Evolutionary conservation across 2,888 invertebrate species (phyloP).

Genomic region (Melieria picta): DNA sequence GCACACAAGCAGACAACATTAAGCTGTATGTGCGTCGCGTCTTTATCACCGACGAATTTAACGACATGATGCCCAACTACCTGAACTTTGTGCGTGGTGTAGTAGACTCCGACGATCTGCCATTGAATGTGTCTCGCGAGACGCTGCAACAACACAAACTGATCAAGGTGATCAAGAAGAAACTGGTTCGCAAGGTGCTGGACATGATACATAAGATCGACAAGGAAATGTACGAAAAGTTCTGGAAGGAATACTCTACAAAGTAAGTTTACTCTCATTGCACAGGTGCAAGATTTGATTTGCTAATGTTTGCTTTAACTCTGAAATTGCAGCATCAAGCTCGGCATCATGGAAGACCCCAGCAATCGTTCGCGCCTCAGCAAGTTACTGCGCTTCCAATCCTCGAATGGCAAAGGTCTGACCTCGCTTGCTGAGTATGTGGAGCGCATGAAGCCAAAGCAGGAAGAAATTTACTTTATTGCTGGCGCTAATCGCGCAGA

Average conservation of each 20-base stretch:
- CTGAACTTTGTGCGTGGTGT: constrained; percentile 95
- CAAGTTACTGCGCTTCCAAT: constrained; percentile 91
- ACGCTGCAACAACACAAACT: constrained; percentile 98
- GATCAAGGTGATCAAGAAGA: constrained; percentile 99
- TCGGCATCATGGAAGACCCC: constrained; percentile 98
- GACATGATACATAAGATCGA: constrained; percentile 98
- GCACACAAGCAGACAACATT: constrained; percentile 92
- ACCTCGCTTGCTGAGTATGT: constrained; percentile 91
- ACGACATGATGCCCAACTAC: constrained; percentile 99
- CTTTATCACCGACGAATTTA: constrained; percentile 99
- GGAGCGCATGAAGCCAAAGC: constrained; percentile 92
- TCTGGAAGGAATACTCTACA: constrained; percentile 99
- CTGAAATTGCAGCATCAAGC: constrained; percentile 75
- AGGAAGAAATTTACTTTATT: constrained; percentile 95
- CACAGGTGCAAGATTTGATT: background rate
- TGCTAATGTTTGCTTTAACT: background rate
- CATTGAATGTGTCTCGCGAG: constrained; percentile 97
- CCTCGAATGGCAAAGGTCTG: constrained; percentile 74
- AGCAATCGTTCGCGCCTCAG: constrained; percentile 95
- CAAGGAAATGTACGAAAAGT: constrained; percentile 86
- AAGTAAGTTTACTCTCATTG: constrained; percentile 71
- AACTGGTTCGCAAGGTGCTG: constrained; percentile 93
- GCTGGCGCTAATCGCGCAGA: constrained; percentile 89
- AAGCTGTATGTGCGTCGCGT: constrained; percentile 97
- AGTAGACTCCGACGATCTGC: constrained; percentile 98